Evolutionary conservation across 2,888 invertebrate species (phyloP).

Genomic region (Leptopilina drosophilae): DNA sequence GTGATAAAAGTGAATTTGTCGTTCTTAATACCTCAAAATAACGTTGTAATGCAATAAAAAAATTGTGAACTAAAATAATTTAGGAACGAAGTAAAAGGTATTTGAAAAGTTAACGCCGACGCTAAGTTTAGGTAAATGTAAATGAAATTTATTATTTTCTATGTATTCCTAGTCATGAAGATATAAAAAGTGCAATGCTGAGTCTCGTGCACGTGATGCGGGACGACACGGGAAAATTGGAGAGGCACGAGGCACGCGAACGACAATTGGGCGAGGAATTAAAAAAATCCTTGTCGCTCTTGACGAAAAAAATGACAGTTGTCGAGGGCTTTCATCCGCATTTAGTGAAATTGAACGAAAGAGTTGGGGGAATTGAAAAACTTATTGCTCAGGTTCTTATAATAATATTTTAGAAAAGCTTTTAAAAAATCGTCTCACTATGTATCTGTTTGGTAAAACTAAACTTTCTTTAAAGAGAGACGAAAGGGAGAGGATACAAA

Average conservation of each 20-base stretch:
- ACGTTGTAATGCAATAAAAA: too few species aligned
- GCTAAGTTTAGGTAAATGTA: too few species aligned
- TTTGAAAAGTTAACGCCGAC: too few species aligned
- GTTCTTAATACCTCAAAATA: too few species aligned
- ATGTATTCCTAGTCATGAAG: slow-evolving; percentile 66
- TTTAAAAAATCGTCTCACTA: neutral
- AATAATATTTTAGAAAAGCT: too few species aligned
- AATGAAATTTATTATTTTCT: slow-evolving; percentile 41
- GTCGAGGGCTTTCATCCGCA: slow-evolving; percentile 83
- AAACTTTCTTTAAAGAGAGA: slow-evolving; percentile 78
- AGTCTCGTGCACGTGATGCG: slow-evolving; percentile 89
- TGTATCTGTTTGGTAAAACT: neutral
- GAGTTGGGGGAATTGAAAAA: slow-evolving; percentile 87
- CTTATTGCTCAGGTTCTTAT: slow-evolving; percentile 83
- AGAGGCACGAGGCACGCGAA: slow-evolving; percentile 90
- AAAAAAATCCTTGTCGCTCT: slow-evolving; percentile 84
- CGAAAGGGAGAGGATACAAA: slow-evolving; percentile 82
- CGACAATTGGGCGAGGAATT: slow-evolving; percentile 87
- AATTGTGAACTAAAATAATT: too few species aligned
- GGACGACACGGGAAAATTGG: slow-evolving; percentile 88
- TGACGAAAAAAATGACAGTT: slow-evolving; percentile 83
- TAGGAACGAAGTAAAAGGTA: too few species aligned
- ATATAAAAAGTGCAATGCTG: slow-evolving; percentile 87
- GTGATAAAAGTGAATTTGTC: too few species aligned
- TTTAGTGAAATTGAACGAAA: slow-evolving; percentile 85